Base-by-base conservation (phyloP, 2,888 invertebrate species). In the Ormyrus labotus region DNA sequence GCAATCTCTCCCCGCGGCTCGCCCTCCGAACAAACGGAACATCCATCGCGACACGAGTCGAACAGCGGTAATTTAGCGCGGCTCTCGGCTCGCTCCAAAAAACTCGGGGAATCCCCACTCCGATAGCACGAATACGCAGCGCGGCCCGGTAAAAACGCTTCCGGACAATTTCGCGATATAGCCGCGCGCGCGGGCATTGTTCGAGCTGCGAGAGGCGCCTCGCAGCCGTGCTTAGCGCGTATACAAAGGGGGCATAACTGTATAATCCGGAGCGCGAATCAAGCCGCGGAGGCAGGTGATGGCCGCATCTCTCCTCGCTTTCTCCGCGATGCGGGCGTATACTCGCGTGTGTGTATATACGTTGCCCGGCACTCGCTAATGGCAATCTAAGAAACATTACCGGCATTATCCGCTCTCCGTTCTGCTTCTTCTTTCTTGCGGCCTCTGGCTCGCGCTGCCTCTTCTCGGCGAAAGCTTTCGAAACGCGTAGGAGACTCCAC, bases 321-420 rank as follows among this genome's bases (percentile, higher is more conserved):
- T 8, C 53, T 55, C 63, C n/a, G 51, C 50, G 19, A 47, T 50
- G 48, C 51, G 13, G 81, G 78, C 81, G 76, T 79, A 80, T 75
- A 65, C 13, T 57, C 58, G 68, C 63, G 70, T 84, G 84, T 85
- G 84, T 83, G 87, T 87, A 55, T 63, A 19, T 50, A 60, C 76
- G 85, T 84, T 81, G 86, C 86, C 75, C 83, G 86, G 87, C 88
- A 87, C 86, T 87, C 84, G 87, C 87, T 88, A 88, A 88, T 88
- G 87, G 88, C 87, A 86, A 88, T 87, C 86, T 85, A 77, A 67
- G 83, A 85, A 83, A 84, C 85, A 85, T 84, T 86, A 85, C 85
- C 85, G 82, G 85, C 85, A 87, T 87, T 86, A 86, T 81, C 85
- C 86, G 82, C 86, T 85, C 86, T 85, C 86, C 84, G 84, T 81